Percentiles rank a stretch among this genome's conserved stretches.
Conservation (phyloP, 1,140 invertebrate species). For the Oryzaephilus surinamensis region DNA sequence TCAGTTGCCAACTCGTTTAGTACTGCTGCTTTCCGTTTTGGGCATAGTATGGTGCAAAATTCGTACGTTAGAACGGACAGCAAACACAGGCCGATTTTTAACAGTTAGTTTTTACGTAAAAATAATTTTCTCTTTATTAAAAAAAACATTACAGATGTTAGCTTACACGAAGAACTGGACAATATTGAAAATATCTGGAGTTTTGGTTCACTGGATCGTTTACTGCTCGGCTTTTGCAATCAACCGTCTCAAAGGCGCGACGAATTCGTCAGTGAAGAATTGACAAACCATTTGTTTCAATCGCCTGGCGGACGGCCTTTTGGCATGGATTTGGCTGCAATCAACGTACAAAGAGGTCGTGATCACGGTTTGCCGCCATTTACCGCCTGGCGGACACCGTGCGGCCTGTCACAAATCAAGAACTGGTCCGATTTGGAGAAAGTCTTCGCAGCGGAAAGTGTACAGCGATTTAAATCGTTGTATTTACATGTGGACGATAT, state of each 20-base stretch:
- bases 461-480: slow-evolving; percentile 49
- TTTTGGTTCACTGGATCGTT: slow-evolving; percentile 65
- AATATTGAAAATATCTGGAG: slow-evolving; percentile 51
- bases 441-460: slow-evolving; percentile 56
- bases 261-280: slow-evolving; percentile 68
- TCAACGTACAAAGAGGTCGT: slow-evolving; percentile 80
- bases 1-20: slow-evolving; percentile 86
- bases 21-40: slow-evolving; percentile 90
- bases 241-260: slow-evolving; percentile 70
- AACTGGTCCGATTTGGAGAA: slow-evolving; percentile 65
- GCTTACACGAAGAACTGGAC: slow-evolving; percentile 63
- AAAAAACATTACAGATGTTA: slow-evolving; percentile 51
- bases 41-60: slow-evolving; percentile 84
- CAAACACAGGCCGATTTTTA: slow-evolving; percentile 50
- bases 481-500: slow-evolving; percentile 74
- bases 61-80: slow-evolving; percentile 55
- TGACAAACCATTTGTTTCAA: slow-evolving; percentile 83
- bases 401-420: slow-evolving; percentile 58
- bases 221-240: slow-evolving; percentile 64
- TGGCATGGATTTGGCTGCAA: slow-evolving; percentile 79
- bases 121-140: background rate
- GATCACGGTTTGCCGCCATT: slow-evolving; percentile 85
- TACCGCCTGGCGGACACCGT: slow-evolving; percentile 68
- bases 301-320: slow-evolving; percentile 51
- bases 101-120: slow-evolving; percentile 44